Conservation (phyloP, 2,888 invertebrate species). For the Hydroisotoma schaefferi region DNA sequence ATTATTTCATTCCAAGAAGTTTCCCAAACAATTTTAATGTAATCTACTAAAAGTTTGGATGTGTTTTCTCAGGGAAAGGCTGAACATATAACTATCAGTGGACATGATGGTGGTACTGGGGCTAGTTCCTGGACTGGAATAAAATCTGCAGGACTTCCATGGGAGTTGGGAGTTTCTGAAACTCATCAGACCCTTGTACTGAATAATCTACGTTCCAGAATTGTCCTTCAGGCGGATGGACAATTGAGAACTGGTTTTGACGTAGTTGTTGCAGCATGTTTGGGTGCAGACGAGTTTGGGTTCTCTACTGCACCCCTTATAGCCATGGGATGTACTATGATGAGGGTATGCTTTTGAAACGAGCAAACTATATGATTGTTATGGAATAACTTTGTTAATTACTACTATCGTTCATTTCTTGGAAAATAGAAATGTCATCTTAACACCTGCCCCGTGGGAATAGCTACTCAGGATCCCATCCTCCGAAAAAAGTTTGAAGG, state of each 20-base stretch:
- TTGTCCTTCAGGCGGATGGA: conserved; percentile 94
- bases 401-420: background rate
- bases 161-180: conserved; percentile 98
- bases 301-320: conserved; percentile 98
- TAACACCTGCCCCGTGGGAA: conserved; percentile 96
- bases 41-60: background rate
- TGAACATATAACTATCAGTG: conserved; percentile 97
- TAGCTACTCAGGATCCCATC: conserved; percentile 96
- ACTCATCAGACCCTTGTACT: conserved; percentile 95
- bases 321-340: conserved; percentile 98
- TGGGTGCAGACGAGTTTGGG: conserved; percentile 98
- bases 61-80: conserved; percentile 74
- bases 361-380: background rate
- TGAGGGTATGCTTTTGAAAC: conserved; percentile 62
- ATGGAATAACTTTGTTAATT: background rate
- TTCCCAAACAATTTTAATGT: conserved; percentile 10
- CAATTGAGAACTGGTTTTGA: conserved; percentile 94
- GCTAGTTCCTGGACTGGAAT: conserved; percentile 99
- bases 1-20: background rate
- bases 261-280: conserved; percentile 87
- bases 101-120: conserved; percentile 98
- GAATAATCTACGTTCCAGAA: conserved; percentile 86
- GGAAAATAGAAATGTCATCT: conserved; percentile 79
- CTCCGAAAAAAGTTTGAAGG: conserved; percentile 95
- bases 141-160: conserved; percentile 94